Percentiles rank a stretch among this genome's conserved stretches.
Evolutionary conservation across 2,113 vertebrate genomes (phyloP).

Genomic region (Gobius niger): DNA sequence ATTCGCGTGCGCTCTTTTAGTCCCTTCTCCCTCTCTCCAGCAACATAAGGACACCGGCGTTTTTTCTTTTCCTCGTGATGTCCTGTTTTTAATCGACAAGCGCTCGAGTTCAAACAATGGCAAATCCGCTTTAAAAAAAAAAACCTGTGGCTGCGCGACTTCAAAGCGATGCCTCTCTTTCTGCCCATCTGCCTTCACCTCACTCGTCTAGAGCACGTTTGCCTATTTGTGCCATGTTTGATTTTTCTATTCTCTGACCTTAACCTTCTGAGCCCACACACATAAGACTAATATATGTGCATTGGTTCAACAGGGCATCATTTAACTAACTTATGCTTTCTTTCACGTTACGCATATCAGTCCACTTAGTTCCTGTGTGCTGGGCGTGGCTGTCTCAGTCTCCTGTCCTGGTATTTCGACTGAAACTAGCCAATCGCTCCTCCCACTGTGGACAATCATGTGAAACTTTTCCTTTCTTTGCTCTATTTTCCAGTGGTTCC

Average conservation of each 20-base stretch:
- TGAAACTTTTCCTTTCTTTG: constrained; percentile 34
- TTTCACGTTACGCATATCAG: not conserved
- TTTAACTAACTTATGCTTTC: not conserved
- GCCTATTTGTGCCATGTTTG: too few relatives aligned
- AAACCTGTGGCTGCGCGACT: constrained; percentile 56
- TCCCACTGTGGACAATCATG: constrained; percentile 28
- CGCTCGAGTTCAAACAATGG: constrained; percentile 36
- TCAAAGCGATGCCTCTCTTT: constrained; percentile 43
- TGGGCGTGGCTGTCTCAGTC: constrained; percentile 24
- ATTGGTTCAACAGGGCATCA: too few relatives aligned
- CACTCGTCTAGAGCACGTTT: too few relatives aligned
- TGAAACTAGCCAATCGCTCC: constrained; percentile 61
- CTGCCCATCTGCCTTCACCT: constrained; percentile 60
- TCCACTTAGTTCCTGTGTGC: not conserved
- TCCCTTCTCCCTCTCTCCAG: not conserved
- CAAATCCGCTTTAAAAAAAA: constrained; percentile 54
- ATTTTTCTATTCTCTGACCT: not conserved
- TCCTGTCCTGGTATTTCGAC: constrained; percentile 47
- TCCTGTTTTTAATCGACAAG: constrained; percentile 4
- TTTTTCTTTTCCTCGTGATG: constrained; percentile 2
- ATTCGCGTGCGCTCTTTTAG: not conserved
- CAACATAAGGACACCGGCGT: not conserved
- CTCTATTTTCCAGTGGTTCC: not conserved
- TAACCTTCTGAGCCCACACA: too few relatives aligned
- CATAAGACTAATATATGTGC: too few relatives aligned